Evolutionary conservation across 2,113 vertebrate species (phyloP).

Genomic region (Redunca redunca): DNA sequence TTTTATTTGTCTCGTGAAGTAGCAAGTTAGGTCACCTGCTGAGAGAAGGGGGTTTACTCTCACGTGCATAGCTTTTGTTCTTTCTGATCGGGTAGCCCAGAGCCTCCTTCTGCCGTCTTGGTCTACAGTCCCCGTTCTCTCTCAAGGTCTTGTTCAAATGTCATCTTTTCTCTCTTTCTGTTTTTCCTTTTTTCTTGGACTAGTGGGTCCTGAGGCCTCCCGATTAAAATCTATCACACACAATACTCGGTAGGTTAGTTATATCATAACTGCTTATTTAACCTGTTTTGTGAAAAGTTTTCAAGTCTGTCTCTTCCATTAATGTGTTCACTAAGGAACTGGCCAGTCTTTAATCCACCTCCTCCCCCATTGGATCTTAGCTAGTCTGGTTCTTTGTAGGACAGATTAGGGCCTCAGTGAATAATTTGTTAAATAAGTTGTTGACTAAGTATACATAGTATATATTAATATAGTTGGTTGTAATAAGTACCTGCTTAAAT

Average conservation of each 20-base stretch:
- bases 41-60: not conserved
- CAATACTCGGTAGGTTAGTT: not conserved
- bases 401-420: not conserved
- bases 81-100: not conserved
- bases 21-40: not conserved
- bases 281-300: not conserved
- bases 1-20: not conserved
- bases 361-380: not conserved
- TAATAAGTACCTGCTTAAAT: not conserved
- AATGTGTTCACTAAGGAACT: not conserved
- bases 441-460: not conserved
- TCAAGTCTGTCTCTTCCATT: not conserved
- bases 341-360: not conserved
- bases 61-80: not conserved
- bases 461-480: not conserved
- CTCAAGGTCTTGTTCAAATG: not conserved
- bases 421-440: slow-evolving; percentile 5
- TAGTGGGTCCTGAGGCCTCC: not conserved
- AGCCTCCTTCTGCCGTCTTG: not conserved
- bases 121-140: not conserved
- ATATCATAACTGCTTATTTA: not conserved
- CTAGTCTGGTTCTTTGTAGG: not conserved
- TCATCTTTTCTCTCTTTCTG: not conserved
- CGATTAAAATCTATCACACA: not conserved
- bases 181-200: not conserved